Evolutionary conservation across 2,888 invertebrate genomes (phyloP).

Genomic region (Yponomeuta sedellus): DNA sequence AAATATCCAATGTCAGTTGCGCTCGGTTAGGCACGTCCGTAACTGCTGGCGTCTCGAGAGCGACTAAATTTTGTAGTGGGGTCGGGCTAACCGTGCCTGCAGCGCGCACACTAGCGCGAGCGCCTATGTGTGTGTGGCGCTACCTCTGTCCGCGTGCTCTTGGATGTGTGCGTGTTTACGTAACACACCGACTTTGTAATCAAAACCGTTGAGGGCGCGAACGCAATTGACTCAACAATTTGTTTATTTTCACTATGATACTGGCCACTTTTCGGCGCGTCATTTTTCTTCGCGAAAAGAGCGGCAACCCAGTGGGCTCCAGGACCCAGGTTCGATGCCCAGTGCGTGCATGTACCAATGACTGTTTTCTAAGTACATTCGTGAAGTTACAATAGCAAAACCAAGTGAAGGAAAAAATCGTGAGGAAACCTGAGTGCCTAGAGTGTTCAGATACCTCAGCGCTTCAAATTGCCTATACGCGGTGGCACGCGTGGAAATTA

Average conservation of each 20-base stretch:
- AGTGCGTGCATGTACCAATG: no score
- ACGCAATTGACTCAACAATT: constrained; percentile 59
- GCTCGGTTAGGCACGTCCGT: constrained; percentile 53
- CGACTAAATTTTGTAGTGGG: constrained; percentile 73
- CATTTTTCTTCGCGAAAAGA: neutral
- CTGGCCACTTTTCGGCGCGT: neutral
- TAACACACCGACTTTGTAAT: constrained; percentile 64
- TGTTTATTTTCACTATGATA: constrained; percentile 42
- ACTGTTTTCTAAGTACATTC: no score
- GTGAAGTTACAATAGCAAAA: no score
- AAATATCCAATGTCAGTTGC: constrained; percentile 63
- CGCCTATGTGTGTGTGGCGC: constrained; percentile 35
- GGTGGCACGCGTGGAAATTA: no score
- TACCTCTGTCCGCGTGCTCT: constrained; percentile 41
- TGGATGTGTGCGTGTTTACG: constrained; percentile 53
- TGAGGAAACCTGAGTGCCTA: no score
- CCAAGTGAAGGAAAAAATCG: no score
- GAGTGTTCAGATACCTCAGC: no score
- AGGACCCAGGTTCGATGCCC: no score
- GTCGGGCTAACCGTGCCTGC: constrained; percentile 62
- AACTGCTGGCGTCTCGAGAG: constrained; percentile 52
- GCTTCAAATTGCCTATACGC: no score
- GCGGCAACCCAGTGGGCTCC: no score
- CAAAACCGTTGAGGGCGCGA: constrained; percentile 43
- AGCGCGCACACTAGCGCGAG: constrained; percentile 40